A percentile compares a stretch with the other conserved stretches of the same genome.
Evolutionary conservation across 1,140 invertebrate species (phyloP).

Genomic region (Streblospio benedicti): DNA sequence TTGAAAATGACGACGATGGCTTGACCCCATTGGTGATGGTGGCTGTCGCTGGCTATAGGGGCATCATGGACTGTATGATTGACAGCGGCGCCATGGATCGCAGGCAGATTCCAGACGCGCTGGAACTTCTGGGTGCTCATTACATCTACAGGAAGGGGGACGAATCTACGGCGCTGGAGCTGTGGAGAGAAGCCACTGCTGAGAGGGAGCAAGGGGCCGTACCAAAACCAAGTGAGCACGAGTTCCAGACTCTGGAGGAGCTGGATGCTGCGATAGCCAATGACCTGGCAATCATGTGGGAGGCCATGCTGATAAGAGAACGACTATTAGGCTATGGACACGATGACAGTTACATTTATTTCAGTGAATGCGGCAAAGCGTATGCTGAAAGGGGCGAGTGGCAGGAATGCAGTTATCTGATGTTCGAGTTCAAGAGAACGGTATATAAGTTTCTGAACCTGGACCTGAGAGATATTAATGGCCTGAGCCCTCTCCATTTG

Average conservation of each 20-base stretch:
- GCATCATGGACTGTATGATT: conserved; percentile 87
- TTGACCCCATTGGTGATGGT: conserved; percentile 90
- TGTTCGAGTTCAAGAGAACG: conserved; percentile 51
- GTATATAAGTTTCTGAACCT: conserved; percentile 64
- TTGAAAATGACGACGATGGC: conserved; percentile 90
- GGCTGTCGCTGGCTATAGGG: conserved; percentile 79
- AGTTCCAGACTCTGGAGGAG: conserved; percentile 67
- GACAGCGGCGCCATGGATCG: conserved; percentile 58
- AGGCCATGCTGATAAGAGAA: conserved; percentile 85
- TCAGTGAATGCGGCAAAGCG: conserved; percentile 81
- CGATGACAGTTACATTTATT: conserved; percentile 93
- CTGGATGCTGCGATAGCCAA: conserved; percentile 79
- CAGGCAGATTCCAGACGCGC: conserved; percentile 76
- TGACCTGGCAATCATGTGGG: conserved; percentile 92
- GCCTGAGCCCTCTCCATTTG: conserved; percentile 68
- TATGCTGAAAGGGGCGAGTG: conserved; percentile 89
- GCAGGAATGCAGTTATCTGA: conserved; percentile 70
- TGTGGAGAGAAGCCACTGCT: conserved; percentile 82
- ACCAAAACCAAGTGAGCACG: conserved; percentile 51
- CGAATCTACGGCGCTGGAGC: conserved; percentile 74
- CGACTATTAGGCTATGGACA: conserved; percentile 87
- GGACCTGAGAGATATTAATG: conserved; percentile 59
- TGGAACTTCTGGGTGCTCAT: conserved; percentile 88
- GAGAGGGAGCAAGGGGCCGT: no score
- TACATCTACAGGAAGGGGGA: conserved; percentile 91